These are phyloP conservation scores for Tetragnatha montana DNA, from an alignment of 2,888 invertebrate species.

Conservation along the genomic window DNA sequence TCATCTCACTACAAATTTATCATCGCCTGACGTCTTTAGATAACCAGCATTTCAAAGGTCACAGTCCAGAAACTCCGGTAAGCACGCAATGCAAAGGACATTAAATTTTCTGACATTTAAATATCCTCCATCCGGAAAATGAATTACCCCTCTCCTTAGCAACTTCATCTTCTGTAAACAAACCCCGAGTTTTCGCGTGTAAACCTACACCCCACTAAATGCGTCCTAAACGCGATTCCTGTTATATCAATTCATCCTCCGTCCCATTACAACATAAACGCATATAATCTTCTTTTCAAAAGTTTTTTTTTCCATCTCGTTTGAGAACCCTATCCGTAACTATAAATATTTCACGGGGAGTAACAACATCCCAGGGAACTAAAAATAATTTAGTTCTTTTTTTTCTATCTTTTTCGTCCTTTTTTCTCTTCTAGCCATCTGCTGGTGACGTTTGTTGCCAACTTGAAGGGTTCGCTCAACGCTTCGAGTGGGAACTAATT, in stretches of 20 bases:
- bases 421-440: constrained; percentile 14
- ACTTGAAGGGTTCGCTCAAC: constrained; percentile 1
- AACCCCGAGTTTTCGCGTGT: neutral
- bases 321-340: neutral
- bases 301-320: neutral
- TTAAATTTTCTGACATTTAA: neutral
- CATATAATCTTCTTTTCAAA: too few species aligned
- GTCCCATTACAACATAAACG: neutral
- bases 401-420: neutral
- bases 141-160: neutral
- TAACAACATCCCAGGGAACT: neutral
- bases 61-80: too few species aligned
- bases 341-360: neutral
- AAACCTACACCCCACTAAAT: neutral
- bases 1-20: too few species aligned
- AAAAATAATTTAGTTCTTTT: neutral
- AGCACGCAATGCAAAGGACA: neutral
- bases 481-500: constrained; percentile 25
- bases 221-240: too few species aligned
- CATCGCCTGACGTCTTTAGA: too few species aligned
- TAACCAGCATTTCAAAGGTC: too few species aligned
- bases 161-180: neutral
- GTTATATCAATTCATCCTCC: too few species aligned
- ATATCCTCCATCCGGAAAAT: neutral
- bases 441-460: constrained; percentile 23